Evolutionary conservation across 2,888 invertebrate species (phyloP).

Genomic region (Dichetophora obliterata): DNA sequence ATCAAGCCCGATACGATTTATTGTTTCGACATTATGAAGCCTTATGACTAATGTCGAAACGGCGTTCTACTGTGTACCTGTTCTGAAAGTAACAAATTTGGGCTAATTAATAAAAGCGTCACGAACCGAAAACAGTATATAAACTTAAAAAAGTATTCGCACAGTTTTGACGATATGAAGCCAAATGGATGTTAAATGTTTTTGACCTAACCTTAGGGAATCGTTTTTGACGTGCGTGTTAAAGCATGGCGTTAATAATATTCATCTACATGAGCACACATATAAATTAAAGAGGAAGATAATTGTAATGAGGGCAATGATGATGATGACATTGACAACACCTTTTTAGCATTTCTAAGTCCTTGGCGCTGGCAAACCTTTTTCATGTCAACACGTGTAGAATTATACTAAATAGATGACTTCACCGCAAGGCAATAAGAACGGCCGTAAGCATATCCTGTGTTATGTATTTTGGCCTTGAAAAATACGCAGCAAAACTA

Average conservation of each 20-base stretch:
- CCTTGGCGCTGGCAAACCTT: constrained; percentile 8
- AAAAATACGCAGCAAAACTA: too few relatives aligned
- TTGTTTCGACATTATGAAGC: background rate
- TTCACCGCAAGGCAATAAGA: background rate
- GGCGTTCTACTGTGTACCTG: background rate
- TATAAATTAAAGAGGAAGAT: background rate
- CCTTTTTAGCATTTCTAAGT: background rate
- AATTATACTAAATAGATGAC: background rate
- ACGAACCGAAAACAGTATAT: background rate
- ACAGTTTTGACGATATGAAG: background rate
- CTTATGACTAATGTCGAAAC: background rate
- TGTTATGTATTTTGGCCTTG: background rate
- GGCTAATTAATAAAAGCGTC: constrained; percentile 13
- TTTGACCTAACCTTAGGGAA: background rate
- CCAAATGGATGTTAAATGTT: background rate
- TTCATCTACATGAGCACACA: background rate
- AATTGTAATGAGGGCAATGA: background rate
- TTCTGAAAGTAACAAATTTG: background rate
- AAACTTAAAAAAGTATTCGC: background rate
- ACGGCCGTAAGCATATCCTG: background rate
- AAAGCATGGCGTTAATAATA: background rate
- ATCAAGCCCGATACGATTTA: background rate
- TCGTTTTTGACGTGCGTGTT: background rate
- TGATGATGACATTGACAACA: constrained; percentile 17
- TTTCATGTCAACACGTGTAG: constrained; percentile 9